Conservation (phyloP, 2,888 invertebrate species). For the Nemotelus pantherinus region DNA sequence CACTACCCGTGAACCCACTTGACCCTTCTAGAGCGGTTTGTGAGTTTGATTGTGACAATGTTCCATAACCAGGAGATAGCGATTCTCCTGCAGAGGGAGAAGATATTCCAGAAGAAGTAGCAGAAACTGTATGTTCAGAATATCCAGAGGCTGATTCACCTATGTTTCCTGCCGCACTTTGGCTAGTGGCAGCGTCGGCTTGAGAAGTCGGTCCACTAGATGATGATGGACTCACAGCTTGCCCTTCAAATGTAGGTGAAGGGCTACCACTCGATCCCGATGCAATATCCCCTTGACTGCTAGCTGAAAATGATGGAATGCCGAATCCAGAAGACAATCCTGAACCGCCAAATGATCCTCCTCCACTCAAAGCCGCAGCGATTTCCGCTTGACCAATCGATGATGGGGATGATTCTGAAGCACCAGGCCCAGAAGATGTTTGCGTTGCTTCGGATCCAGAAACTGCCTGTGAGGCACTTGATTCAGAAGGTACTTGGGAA, state of each 20-base stretch:
- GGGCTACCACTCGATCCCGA: no score
- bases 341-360: neutral
- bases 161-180: neutral
- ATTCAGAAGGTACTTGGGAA: no score
- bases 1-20: no score
- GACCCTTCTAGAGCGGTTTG: no score
- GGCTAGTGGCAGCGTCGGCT: neutral
- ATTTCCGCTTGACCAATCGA: neutral
- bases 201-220: no score
- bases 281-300: no score
- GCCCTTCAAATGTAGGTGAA: no score
- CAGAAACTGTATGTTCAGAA: neutral
- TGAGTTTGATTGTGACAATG: no score
- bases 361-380: neutral
- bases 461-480: neutral
- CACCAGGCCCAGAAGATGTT: neutral
- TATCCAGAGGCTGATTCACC: neutral
- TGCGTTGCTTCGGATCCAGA: neutral
- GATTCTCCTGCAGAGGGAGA: neutral
- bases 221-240: no score
- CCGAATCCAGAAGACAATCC: no score
- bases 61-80: no score
- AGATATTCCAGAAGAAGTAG: neutral
- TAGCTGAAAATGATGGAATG: no score
- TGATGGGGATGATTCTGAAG: neutral